Evolutionary conservation across 2,888 invertebrate genomes (phyloP), one percentile per base, ranked within the genome.

Genomic region (Prosopocoilus inquinatus): DNA sequence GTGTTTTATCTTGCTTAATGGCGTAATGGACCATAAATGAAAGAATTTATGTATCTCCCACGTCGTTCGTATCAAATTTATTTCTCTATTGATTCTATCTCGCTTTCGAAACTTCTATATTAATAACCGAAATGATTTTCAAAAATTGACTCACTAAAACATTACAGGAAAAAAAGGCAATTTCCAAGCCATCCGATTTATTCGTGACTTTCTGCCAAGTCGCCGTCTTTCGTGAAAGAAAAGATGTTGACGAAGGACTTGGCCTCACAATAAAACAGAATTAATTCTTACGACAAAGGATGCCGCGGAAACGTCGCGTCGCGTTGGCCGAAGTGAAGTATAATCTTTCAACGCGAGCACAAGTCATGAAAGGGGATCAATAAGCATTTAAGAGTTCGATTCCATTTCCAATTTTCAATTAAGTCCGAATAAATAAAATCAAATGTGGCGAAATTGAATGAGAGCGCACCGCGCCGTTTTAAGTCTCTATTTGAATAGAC

Each of bases 301-400:
- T n/a, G 39, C 13, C 36, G 13, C 12, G 3, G 38, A 38, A 44
- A 45, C 12, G 16, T 35, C 45, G n/a, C n/a, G n/a, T n/a, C n/a
- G n/a, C n/a, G n/a, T n/a, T n/a, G 44, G 33, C 50, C 8, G 9
- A 52, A 52, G 51, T 52, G 51, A 52, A 51, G 43, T 55, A 51
- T 60, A 61, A 63, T 61, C 61, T 55, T 54, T 43, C 53, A 55
- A 57, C 58, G 58, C 57, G 54, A 58, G 52, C 52, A 50, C 59
- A 59, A 59, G 63, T 64, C 64, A 65, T 64, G 64, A 62, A 63
- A 43, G 50, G 59, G 61, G 64, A 68, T 68, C 68, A 68, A 66
- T 65, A 66, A 65, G 62, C 66, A 65, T 66, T 69, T 65, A 63
- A 64, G 62, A 60, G 64, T 61, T 58, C 57, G 55, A 61, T 62